Evolutionary conservation across 1,140 invertebrate species (phyloP), one percentile per base, ranked within the genome.

Genomic region (Lepidurus couesii): DNA sequence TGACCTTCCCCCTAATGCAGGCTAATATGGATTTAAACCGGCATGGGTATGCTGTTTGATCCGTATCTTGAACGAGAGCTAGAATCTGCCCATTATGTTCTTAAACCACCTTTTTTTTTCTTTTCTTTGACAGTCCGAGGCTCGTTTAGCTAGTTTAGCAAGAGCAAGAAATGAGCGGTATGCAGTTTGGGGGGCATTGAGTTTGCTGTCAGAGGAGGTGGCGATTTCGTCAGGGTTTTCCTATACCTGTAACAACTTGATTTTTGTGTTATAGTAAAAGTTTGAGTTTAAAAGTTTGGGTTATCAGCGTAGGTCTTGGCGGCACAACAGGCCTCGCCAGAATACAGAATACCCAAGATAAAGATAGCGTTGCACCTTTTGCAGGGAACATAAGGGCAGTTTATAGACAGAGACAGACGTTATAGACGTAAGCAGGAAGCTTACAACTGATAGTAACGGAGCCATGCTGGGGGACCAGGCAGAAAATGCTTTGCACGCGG

Each of bases 21-120:
- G 53, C 13, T 47, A 47, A 65, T 65, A 65, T 65, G 53, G 53
- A 65, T 65, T 65, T 65, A 65, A 65, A n/a, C 53, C 21, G 6
- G 8, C 13, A 34, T 34, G 1, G 53, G 53, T n/a, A 65, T 65
- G 53, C 21, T 65, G 53, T 65, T 65, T 21, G 53, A 65, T 65
- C 21, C 53, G 21, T 65, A 65, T 65, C 53, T 65, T 21, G 53
- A 13, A 2, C 16, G 1, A 11, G 10, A 47, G 45, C 8, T 65
- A 16, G 7, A 65, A 65, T 21, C 53, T 65, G 21, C 6, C 53
- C 53, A 65, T 65, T 65, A 65, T 65, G 53, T 65, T 65, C 53
- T 65, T 65, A 65, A 65, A 65, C 1, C 34, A 3, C 34, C 34
- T 34, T 34, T 34, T 26, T 34, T 34, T 34, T 34, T 3, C 34